Base-by-base conservation (phyloP, 2,113 vertebrate genomes). In the Speoplatyrhinus poulsoni region DNA sequence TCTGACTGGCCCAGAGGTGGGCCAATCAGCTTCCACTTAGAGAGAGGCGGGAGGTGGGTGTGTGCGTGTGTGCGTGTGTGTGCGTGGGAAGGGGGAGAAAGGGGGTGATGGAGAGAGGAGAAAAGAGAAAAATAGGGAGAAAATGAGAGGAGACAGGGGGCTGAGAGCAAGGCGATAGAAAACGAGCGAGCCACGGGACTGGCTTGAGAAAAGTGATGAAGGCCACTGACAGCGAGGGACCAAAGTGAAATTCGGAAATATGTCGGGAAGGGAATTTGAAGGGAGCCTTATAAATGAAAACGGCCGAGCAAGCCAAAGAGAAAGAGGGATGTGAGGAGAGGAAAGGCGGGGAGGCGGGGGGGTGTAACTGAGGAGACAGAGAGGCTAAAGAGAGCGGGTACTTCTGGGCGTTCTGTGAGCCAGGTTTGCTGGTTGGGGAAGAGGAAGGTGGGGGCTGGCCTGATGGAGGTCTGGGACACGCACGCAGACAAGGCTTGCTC, bases 341-440 rank as follows among this genome's bases (percentile, higher is more conserved):
- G 54, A 26, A 68, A 19, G 59, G n/a, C 36, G 46, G 19, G 48
- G 50, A 41, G n/a, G 26, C 3, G 26, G 26, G 26, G 26, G 26
- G 19, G 26, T 12, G 26, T 19, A 59, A 26, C 19, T 48, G 12
- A 61, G 41, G 16, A 11, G 62, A 61, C 49, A 60, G 32, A 8
- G 52, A 8, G 72, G 72, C 69, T 67, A 73, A 77, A 83, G 66
- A 73, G 69, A 73, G 69, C 15, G 65, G 62, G 83, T 90, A 91
- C 90, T 91, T 90, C 86, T 77, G 82, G 68, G 80, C 76, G 84
- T 67, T 90, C 85, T 85, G 86, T 84, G 70, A 90, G 88, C 87
- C 86, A 88, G 75, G 89, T 86, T 46, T 88, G 88, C 62, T 88
- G 85, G 73, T 73, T 66, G 61, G 83, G 75, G 72, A 77, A 75